Conservation (phyloP, 2,888 invertebrate species). For the Cephus sareptanus region DNA sequence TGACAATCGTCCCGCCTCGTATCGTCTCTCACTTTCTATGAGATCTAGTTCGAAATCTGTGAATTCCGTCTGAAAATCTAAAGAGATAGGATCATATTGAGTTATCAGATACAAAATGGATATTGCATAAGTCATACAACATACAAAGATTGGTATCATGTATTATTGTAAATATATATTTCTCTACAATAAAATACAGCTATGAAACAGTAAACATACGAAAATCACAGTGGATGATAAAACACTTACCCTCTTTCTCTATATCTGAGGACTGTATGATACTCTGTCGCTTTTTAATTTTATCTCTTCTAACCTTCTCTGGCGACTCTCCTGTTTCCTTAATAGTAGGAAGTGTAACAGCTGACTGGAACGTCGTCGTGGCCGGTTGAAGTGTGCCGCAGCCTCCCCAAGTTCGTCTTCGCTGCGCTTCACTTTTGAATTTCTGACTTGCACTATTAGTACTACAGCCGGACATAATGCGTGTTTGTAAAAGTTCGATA, state of each 20-base stretch:
- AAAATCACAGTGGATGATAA: background rate
- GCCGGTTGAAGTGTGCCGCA: conserved; percentile 21
- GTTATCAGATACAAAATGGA: background rate
- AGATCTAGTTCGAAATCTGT: conserved; percentile 63
- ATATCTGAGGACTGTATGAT: conserved; percentile 27
- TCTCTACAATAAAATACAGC: background rate
- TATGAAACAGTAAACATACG: background rate
- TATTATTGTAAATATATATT: background rate
- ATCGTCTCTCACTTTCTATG: conserved; percentile 47
- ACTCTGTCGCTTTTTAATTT: conserved; percentile 35
- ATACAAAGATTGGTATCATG: background rate
- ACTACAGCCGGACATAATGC: conserved; percentile 47
- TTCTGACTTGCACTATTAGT: conserved; percentile 24
- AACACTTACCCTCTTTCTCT: background rate
- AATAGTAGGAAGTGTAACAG: conserved; percentile 30
- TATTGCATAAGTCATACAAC: background rate
- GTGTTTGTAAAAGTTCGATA: conserved; percentile 53
- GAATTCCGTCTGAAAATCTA: conserved; percentile 50
- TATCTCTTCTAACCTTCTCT: conserved; percentile 13
- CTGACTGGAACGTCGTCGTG: conserved; percentile 10
- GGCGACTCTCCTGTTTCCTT: conserved; percentile 21
- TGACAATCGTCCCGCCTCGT: conserved; percentile 27
- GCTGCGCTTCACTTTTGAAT: conserved; percentile 38
- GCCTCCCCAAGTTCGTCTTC: conserved; percentile 60
- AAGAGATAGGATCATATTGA: background rate